Conservation (phyloP, 92 coral and sea anemone genomes). For the Paragorgia papillata region DNA sequence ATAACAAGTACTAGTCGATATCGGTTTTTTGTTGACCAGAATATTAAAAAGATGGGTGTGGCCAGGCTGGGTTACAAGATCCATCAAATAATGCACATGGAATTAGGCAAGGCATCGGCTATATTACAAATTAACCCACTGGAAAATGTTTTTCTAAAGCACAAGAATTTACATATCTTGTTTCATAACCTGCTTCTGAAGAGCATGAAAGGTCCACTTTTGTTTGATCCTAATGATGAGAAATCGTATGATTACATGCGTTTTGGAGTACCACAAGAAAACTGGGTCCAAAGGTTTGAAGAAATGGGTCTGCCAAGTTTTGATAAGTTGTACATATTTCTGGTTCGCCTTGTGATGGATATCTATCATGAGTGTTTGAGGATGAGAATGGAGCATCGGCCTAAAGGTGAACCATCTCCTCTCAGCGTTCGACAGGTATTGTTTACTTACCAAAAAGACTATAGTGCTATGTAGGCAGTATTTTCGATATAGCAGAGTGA, state of each 20-base stretch:
- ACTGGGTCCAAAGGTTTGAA: slow-evolving; percentile 68
- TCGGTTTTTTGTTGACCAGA: slow-evolving; percentile 86
- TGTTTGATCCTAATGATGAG: slow-evolving; percentile 31
- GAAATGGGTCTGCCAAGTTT: slow-evolving; percentile 81
- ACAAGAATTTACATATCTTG: slow-evolving; percentile 1
- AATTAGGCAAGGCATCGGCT: slow-evolving; percentile 57
- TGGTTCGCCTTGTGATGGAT: slow-evolving; percentile 77
- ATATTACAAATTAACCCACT: slow-evolving; percentile 1
- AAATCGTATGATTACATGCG: slow-evolving; percentile 23
- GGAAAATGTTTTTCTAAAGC: slow-evolving; percentile 18
- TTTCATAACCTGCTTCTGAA: slow-evolving; percentile 6
- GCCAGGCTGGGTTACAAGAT: slow-evolving; percentile 83
- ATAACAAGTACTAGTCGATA: slow-evolving; percentile 79
- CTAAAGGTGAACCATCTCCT: slow-evolving; percentile 92
- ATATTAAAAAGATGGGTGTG: slow-evolving; percentile 88
- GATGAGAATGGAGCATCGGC: slow-evolving; percentile 88
- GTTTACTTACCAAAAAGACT: no score
- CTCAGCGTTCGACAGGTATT: slow-evolving; percentile 93
- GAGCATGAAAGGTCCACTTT: slow-evolving; percentile 17
- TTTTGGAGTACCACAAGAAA: slow-evolving; percentile 5
- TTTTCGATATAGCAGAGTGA: no score
- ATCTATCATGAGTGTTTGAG: slow-evolving; percentile 90
- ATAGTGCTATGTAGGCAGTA: background rate
- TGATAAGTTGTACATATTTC: slow-evolving; percentile 68
- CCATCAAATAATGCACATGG: slow-evolving; percentile 68